Conservation (phyloP, 2,797 vertebrate genomes). For the Halcyon chelicuti region DNA sequence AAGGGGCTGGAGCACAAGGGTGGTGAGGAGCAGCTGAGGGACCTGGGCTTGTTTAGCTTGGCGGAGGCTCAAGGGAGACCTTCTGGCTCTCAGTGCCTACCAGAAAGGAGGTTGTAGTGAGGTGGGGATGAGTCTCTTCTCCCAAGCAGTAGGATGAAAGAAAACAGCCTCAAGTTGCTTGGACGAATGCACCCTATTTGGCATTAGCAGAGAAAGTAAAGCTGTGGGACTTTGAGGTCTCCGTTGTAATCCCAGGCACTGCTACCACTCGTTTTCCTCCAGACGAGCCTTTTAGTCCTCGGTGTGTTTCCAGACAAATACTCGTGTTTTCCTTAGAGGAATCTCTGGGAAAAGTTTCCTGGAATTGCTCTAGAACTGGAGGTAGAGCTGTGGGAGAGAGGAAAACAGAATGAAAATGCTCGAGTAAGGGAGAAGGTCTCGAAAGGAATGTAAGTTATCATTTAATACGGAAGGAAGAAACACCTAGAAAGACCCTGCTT, state of each 20-base stretch:
- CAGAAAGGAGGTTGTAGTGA: no score
- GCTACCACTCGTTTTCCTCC: background rate
- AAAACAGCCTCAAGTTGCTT: background rate
- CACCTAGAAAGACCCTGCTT: background rate
- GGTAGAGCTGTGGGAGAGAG: background rate
- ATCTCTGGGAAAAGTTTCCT: background rate
- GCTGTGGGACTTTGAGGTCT: background rate
- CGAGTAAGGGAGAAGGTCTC: background rate
- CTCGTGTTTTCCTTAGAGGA: background rate
- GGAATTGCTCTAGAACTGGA: background rate
- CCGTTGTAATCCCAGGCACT: background rate
- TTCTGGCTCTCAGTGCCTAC: no score
- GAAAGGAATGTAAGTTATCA: background rate
- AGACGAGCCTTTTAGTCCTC: background rate
- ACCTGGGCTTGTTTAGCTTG: no score
- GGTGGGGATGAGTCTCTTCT: no score
- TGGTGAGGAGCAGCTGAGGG: no score
- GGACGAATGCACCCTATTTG: background rate
- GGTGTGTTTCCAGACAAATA: background rate
- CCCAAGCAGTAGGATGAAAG: no score
- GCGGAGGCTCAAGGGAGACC: no score
- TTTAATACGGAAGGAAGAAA: background rate
- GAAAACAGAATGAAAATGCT: background rate
- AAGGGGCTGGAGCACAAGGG: no score
- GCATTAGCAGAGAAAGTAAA: background rate